Conservation (phyloP, 2,113 vertebrate genomes). For the Muntiacus reevesi region DNA sequence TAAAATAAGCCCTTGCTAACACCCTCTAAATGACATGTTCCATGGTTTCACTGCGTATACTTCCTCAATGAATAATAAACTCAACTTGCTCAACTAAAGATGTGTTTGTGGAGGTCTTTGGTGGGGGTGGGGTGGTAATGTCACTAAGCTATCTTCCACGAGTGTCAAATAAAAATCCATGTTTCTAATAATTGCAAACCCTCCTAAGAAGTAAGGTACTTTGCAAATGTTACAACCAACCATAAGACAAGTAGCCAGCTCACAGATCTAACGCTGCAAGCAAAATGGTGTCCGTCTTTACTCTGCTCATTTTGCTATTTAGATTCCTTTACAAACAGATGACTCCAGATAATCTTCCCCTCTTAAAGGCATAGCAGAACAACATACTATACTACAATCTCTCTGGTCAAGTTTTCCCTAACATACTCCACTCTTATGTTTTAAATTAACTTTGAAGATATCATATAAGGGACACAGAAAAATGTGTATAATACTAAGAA, state of each 20-base stretch:
- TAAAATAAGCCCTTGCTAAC: background rate
- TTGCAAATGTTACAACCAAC: conserved; percentile 5
- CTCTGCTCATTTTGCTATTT: background rate
- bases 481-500: conserved; percentile 3
- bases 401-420: background rate
- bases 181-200: background rate
- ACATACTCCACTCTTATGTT: background rate
- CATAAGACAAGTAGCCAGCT: background rate
- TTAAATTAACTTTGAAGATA: background rate
- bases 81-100: background rate
- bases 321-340: background rate
- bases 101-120: background rate
- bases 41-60: background rate
- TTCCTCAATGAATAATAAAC: background rate
- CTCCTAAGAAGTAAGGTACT: background rate
- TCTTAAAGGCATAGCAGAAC: background rate
- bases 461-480: background rate
- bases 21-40: background rate
- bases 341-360: background rate
- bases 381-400: background rate
- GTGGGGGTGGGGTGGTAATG: background rate
- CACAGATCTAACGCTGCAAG: background rate
- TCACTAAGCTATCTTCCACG: background rate
- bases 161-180: background rate
- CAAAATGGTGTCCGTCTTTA: background rate